A percentile compares a stretch with the other conserved stretches of the same genome.
phyloP scores from a whole-genome alignment of 2,888 invertebrate genomes.

The Leucozona laternaria region DNA sequence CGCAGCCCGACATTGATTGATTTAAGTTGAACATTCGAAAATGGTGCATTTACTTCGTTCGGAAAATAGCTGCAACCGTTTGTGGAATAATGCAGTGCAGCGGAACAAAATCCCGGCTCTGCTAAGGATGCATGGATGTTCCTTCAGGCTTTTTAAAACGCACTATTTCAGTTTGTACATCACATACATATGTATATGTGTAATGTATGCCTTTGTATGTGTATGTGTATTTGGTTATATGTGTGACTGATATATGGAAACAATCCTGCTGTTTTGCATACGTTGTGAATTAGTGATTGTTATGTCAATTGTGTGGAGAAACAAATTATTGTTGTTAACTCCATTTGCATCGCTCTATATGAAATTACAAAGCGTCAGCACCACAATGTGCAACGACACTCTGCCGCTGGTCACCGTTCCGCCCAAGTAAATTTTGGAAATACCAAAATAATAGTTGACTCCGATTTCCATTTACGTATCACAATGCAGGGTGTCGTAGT shows the following conservation, averaged over 20 bases:
- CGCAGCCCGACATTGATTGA: conserved; percentile 63
- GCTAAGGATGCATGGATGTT: neutral
- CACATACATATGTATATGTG: neutral
- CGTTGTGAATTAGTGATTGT: conserved; percentile 72
- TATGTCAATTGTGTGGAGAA: conserved; percentile 72
- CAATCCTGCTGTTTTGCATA: conserved; percentile 50
- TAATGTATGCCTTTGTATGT: neutral
- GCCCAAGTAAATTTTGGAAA: conserved; percentile 69
- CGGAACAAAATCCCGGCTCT: conserved; percentile 8
- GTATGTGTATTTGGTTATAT: neutral
- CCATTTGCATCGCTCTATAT: conserved; percentile 49
- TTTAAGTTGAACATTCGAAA: conserved; percentile 61
- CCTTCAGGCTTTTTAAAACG: conserved; percentile 11
- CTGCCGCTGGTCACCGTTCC: conserved; percentile 32
- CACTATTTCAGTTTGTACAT: neutral
- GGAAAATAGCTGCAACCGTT: conserved; percentile 8
- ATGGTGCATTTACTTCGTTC: conserved; percentile 36
- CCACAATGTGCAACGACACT: conserved; percentile 55
- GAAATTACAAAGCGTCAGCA: conserved; percentile 72
- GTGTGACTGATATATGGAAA: neutral
- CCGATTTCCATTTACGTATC: conserved; percentile 59
- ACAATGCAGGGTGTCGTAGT: conserved; percentile 22
- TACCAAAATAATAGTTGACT: conserved; percentile 69
- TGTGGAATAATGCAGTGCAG: neutral
- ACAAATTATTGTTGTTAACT: conserved; percentile 74